Evolutionary conservation across 2,797 vertebrate genomes (phyloP).

Genomic region (Delichon dasypus): DNA sequence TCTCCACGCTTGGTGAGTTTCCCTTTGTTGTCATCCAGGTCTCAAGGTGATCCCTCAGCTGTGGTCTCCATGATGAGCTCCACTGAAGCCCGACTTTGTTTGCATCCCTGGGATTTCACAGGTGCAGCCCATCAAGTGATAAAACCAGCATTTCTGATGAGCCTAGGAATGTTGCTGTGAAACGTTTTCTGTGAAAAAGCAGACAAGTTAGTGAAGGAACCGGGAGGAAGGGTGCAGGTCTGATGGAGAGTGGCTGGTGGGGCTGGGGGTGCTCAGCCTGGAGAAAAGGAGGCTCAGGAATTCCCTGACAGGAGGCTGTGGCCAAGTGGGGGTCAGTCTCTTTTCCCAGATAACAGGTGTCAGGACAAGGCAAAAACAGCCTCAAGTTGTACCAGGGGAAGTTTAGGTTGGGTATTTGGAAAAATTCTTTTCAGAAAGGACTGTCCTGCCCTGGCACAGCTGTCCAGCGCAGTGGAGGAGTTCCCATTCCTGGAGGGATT

Average conservation of each 20-base stretch:
- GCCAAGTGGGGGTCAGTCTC: background rate
- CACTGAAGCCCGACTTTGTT: background rate
- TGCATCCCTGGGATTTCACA: background rate
- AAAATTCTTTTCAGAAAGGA: background rate
- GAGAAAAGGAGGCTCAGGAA: background rate
- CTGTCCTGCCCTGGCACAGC: background rate
- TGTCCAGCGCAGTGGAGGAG: background rate
- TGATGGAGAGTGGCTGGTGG: background rate
- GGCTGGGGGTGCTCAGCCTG: background rate
- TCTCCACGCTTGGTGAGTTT: background rate
- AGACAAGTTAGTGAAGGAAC: background rate
- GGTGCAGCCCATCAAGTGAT: background rate
- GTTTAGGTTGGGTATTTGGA: background rate
- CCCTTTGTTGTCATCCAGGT: background rate
- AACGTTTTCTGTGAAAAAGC: background rate
- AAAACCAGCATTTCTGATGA: background rate
- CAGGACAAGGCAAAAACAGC: background rate
- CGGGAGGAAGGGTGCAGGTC: background rate
- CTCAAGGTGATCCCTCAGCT: background rate
- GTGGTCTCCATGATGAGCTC: background rate
- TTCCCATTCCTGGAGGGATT: background rate
- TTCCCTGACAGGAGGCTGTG: background rate
- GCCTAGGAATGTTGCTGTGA: background rate
- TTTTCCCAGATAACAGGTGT: background rate
- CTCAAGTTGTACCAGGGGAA: background rate